Percentiles rank a stretch among this genome's conserved stretches.
Conservation (phyloP, 2,113 vertebrate species). For the Mola mola region DNA sequence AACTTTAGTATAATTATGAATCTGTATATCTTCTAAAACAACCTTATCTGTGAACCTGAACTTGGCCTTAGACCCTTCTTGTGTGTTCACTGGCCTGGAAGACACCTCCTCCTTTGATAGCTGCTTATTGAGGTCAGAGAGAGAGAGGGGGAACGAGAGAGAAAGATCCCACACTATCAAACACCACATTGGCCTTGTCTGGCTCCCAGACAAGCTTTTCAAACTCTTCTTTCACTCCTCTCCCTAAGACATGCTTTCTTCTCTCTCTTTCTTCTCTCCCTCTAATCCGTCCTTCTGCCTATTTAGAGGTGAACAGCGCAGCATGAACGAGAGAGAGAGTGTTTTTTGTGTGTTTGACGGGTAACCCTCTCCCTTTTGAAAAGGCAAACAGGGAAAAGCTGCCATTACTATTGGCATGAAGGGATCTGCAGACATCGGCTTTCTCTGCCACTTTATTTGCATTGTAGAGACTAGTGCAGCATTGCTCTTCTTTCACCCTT, state of each 20-base stretch:
- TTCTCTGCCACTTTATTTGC: constrained; percentile 72
- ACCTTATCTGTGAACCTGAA: constrained; percentile 43
- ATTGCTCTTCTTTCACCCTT: constrained; percentile 46
- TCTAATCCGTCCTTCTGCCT: constrained; percentile 78
- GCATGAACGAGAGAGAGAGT: constrained; percentile 73
- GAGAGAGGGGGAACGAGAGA: constrained; percentile 26
- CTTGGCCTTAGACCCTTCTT: constrained; percentile 54
- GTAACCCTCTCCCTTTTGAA: constrained; percentile 76
- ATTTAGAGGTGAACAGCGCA: constrained; percentile 76
- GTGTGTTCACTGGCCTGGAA: constrained; percentile 46
- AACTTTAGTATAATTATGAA: too few species aligned
- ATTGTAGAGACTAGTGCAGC: constrained; percentile 52
- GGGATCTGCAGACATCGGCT: constrained; percentile 69
- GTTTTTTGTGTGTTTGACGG: constrained; percentile 77
- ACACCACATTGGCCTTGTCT: constrained; percentile 71
- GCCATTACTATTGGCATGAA: constrained; percentile 67
- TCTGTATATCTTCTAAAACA: constrained; percentile 19
- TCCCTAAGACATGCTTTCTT: constrained; percentile 72
- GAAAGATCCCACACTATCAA: constrained; percentile 71
- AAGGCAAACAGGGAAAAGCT: constrained; percentile 76
- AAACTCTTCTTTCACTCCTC: constrained; percentile 69
- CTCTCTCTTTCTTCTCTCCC: constrained; percentile 59
- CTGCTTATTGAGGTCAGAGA: constrained; percentile 64
- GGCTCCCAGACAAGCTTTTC: constrained; percentile 72
- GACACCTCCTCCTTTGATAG: constrained; percentile 63